Percentiles rank a stretch among this genome's conserved stretches.
Evolutionary conservation across 2,888 invertebrate genomes (phyloP).

Genomic region (Oligia fasciuncula): DNA sequence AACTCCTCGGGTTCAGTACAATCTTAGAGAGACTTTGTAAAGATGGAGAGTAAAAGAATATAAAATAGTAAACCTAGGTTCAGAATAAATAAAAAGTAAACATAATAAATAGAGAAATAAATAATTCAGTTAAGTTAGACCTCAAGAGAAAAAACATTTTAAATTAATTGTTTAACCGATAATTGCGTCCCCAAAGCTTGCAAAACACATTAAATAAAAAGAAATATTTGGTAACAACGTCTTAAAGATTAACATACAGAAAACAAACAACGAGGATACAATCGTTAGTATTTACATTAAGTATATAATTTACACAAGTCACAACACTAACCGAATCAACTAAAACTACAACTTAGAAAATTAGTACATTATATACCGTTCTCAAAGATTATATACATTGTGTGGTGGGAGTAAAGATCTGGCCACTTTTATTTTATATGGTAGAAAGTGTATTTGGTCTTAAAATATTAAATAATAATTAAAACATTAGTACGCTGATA

Average conservation of each 20-base stretch:
- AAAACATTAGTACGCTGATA: constrained; percentile 58
- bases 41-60: not conserved
- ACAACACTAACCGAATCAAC: constrained; percentile 82
- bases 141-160: constrained; percentile 17
- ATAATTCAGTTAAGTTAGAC: constrained; percentile 43
- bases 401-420: constrained; percentile 85
- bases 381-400: constrained; percentile 81
- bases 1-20: constrained; percentile 29
- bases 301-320: constrained; percentile 71
- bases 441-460: constrained; percentile 69
- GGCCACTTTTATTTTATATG: constrained; percentile 78
- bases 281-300: constrained; percentile 83
- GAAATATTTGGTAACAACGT: constrained; percentile 90
- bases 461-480: constrained; percentile 62
- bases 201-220: constrained; percentile 82
- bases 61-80: constrained; percentile 25
- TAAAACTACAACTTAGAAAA: constrained; percentile 78
- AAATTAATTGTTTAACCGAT: constrained; percentile 37
- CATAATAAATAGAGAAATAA: constrained; percentile 46
- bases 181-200: constrained; percentile 67
- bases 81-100: constrained; percentile 40
- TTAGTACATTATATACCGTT: constrained; percentile 64
- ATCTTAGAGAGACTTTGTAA: constrained; percentile 44
- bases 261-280: constrained; percentile 69
- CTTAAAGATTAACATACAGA: constrained; percentile 76